Evolutionary conservation across 2,888 invertebrate genomes (phyloP).

Genomic region (Nezara viridula): DNA sequence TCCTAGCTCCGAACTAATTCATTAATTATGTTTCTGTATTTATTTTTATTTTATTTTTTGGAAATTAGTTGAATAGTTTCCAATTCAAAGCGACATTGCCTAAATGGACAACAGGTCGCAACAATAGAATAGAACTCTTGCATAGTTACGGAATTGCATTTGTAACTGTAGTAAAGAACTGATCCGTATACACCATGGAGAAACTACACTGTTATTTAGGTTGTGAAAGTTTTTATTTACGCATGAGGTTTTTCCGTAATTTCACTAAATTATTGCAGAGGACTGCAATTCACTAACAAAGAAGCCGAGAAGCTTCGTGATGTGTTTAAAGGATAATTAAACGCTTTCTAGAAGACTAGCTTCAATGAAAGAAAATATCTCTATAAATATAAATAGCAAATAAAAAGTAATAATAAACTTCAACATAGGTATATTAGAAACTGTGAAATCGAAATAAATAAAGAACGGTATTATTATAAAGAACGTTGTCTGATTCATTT

Average conservation of each 20-base stretch:
- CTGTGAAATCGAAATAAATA: background rate
- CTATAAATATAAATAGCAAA: background rate
- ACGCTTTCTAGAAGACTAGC: background rate
- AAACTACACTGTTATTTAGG: background rate
- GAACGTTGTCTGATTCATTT: too few species aligned
- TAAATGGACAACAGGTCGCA: background rate
- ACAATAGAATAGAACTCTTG: background rate
- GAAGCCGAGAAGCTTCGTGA: background rate
- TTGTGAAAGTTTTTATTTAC: background rate
- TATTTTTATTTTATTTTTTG: too few species aligned
- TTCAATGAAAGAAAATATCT: background rate
- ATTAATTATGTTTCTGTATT: too few species aligned
- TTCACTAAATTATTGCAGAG: conserved; percentile 1
- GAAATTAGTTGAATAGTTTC: too few species aligned
- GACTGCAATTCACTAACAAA: background rate
- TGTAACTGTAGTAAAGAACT: background rate
- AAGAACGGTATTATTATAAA: background rate
- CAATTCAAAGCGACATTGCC: too few species aligned
- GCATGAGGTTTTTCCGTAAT: background rate
- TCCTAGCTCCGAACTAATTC: too few species aligned
- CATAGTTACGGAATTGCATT: background rate
- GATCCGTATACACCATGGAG: background rate
- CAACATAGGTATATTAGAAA: background rate
- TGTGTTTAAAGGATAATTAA: background rate
- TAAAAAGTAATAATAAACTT: background rate